These are phyloP conservation scores for Lagopus muta DNA, from an alignment of 2,113 vertebrate species.

Conservation along the genomic window DNA sequence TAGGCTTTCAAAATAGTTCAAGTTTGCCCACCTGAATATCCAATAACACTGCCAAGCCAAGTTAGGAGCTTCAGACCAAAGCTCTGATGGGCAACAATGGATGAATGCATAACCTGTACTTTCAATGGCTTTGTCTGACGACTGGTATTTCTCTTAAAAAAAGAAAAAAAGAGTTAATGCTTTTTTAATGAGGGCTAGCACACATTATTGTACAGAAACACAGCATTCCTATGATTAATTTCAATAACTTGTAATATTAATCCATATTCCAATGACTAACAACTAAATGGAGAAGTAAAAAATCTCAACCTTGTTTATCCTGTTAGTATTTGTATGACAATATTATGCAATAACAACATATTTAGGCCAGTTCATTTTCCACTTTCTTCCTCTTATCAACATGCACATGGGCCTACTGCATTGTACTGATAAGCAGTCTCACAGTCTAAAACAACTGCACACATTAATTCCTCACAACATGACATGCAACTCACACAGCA, in stretches of 20 bases:
- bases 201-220: neutral
- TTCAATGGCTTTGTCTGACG: slow-evolving; percentile 95
- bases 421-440: slow-evolving; percentile 32
- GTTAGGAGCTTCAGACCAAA: slow-evolving; percentile 92
- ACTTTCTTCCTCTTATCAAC: neutral
- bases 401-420: neutral
- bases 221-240: neutral
- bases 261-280: neutral
- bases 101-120: slow-evolving; percentile 98
- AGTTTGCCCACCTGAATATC: slow-evolving; percentile 90
- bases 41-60: slow-evolving; percentile 93
- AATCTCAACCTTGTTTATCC: neutral
- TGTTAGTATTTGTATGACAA: neutral
- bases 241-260: neutral
- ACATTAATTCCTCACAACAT: neutral
- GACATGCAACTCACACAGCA: neutral
- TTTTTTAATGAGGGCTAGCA: neutral
- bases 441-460: neutral
- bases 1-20: neutral
- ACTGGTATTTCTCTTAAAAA: slow-evolving; percentile 92
- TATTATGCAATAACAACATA: neutral
- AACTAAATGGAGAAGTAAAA: neutral
- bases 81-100: slow-evolving; percentile 96
- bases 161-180: slow-evolving; percentile 11
- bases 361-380: neutral